These are phyloP conservation scores for Arenicola marina DNA, from an alignment of 2,888 invertebrate species.

Conservation along the genomic window DNA sequence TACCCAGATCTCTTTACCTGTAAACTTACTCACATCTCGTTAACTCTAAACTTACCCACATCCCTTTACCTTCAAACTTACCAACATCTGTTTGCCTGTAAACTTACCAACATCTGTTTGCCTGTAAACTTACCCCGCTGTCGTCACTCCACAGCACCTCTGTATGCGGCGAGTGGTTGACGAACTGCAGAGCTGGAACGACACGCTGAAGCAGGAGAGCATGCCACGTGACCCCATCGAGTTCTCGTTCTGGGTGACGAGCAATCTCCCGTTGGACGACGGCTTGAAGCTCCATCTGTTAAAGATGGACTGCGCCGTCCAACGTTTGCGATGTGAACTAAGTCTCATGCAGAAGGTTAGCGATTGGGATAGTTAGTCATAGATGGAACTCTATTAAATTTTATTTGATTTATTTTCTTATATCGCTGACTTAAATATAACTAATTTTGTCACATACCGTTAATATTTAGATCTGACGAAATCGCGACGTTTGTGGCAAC, in stretches of 20 bases:
- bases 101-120: too few relatives aligned
- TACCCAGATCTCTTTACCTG: too few relatives aligned
- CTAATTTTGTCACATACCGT: neutral
- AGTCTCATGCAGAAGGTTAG: slow-evolving; percentile 60
- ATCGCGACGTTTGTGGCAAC: too few relatives aligned
- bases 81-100: too few relatives aligned
- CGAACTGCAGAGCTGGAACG: slow-evolving; percentile 60
- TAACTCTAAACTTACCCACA: too few relatives aligned
- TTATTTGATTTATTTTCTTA: too few relatives aligned
- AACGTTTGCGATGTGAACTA: slow-evolving; percentile 69
- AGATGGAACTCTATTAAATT: neutral
- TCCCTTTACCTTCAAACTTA: too few relatives aligned
- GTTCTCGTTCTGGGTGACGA: slow-evolving; percentile 80
- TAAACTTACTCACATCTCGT: too few relatives aligned
- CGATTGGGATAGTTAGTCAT: neutral
- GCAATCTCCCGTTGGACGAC: slow-evolving; percentile 75
- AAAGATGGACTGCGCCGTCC: slow-evolving; percentile 71
- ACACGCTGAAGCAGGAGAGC: slow-evolving; percentile 59
- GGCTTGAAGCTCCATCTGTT: slow-evolving; percentile 70
- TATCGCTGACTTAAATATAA: neutral
- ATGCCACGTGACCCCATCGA: slow-evolving; percentile 73
- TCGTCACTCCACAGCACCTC: neutral
- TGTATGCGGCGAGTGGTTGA: slow-evolving; percentile 48
- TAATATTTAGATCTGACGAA: neutral
- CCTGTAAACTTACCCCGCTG: too few relatives aligned